These are phyloP conservation scores for Drosophila grimshawi DNA, from an alignment of 1,140 invertebrate species.

Conservation along the genomic window DNA sequence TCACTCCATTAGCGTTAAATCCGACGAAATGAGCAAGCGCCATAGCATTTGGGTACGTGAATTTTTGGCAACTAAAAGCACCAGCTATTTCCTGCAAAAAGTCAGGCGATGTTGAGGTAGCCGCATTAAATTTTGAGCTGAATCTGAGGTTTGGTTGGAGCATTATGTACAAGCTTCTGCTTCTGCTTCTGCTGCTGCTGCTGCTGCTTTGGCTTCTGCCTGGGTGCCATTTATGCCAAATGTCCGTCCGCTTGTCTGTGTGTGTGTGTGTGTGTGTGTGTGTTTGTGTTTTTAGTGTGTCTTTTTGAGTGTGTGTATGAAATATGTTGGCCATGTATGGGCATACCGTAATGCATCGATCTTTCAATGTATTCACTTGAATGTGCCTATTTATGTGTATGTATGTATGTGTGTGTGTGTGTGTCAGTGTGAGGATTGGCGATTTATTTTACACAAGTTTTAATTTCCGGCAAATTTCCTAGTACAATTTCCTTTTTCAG, in stretches of 20 bases:
- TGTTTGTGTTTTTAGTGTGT: background rate
- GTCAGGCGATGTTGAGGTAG: constrained; percentile 5
- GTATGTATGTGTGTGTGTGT: background rate
- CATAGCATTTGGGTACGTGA: background rate
- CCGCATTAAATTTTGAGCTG: constrained; percentile 12
- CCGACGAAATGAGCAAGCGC: constrained; percentile 10
- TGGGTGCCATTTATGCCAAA: constrained; percentile 12
- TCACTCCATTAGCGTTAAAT: constrained; percentile 73
- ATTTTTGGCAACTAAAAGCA: constrained; percentile 11
- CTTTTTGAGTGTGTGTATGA: background rate
- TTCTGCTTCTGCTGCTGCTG: background rate
- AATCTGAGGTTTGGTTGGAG: constrained; percentile 13
- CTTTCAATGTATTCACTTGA: constrained; percentile 39
- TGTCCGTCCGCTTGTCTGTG: background rate
- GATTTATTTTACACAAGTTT: constrained; percentile 84
- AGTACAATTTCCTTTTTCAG: constrained; percentile 80
- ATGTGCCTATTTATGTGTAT: constrained; percentile 21
- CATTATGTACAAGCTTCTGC: constrained; percentile 29
- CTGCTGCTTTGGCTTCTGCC: constrained; percentile 16
- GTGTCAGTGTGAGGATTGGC: constrained; percentile 65
- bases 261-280: background rate
- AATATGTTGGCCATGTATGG: constrained; percentile 2
- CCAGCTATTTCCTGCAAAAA: constrained; percentile 28
- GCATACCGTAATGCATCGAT: constrained; percentile 52
- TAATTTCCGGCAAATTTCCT: constrained; percentile 85